Evolutionary conservation across 2,888 invertebrate species (phyloP).

Genomic region (Sipunculus nudus): DNA sequence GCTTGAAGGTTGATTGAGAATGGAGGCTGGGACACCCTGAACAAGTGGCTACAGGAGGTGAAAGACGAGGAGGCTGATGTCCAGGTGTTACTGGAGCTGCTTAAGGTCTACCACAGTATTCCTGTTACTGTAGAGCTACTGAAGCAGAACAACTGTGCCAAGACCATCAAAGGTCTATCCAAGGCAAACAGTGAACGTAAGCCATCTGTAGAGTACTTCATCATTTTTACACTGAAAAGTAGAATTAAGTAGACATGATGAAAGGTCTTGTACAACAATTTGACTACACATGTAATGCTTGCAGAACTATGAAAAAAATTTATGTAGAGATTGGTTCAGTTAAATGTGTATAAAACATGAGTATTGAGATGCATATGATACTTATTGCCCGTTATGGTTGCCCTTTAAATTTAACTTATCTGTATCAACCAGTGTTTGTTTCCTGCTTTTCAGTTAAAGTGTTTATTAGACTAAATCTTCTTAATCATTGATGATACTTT

Average conservation of each 20-base stretch:
- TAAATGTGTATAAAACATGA: too few species aligned
- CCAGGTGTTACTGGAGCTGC: constrained; percentile 85
- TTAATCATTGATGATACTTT: too few species aligned
- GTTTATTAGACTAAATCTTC: too few species aligned
- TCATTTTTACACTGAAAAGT: background rate
- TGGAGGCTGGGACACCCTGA: constrained; percentile 91
- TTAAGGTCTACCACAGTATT: constrained; percentile 84
- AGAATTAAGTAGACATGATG: background rate
- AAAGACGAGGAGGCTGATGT: constrained; percentile 84
- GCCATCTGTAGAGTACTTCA: constrained; percentile 64
- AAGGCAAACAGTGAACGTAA: constrained; percentile 77
- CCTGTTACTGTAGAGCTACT: constrained; percentile 91
- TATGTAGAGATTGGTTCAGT: too few species aligned
- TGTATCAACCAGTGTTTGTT: too few species aligned
- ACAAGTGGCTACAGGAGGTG: constrained; percentile 90
- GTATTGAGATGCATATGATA: too few species aligned
- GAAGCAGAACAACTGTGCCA: constrained; percentile 90
- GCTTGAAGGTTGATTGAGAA: constrained; percentile 88
- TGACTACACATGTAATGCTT: too few species aligned
- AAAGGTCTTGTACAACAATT: too few species aligned
- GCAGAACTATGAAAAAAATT: too few species aligned
- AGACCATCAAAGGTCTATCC: constrained; percentile 78
- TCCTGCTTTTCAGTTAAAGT: too few species aligned
- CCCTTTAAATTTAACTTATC: too few species aligned
- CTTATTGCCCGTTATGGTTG: too few species aligned